These are phyloP conservation scores for Parazoanthus darwini DNA, from an alignment of 92 coral and sea anemone genomes.

Conservation along the genomic window DNA sequence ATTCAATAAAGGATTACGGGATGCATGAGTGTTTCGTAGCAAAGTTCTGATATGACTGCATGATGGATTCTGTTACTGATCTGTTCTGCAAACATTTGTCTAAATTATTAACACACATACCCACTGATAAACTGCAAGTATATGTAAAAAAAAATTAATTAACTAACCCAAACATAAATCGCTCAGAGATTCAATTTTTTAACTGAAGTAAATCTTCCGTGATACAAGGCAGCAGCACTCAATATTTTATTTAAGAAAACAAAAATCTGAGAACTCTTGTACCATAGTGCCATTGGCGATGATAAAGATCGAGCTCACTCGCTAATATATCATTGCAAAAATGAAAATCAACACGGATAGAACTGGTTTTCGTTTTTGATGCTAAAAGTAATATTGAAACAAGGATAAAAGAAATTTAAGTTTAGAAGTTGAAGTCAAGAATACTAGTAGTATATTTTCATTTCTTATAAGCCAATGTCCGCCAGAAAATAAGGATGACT, in stretches of 20 bases:
- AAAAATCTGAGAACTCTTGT: neutral
- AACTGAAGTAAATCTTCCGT: neutral
- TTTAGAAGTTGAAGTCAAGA: neutral
- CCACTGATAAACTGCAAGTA: neutral
- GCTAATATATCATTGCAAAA: neutral
- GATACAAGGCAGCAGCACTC: neutral
- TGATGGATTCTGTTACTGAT: no score
- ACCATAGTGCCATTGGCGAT: neutral
- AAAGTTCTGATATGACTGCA: neutral
- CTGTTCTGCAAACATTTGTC: neutral
- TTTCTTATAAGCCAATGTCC: neutral
- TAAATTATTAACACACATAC: no score
- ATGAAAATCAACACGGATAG: neutral
- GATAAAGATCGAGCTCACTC: neutral
- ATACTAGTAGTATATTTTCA: neutral
- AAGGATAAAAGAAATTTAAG: neutral
- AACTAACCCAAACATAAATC: no score
- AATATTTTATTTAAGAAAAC: no score
- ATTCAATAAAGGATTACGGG: neutral
- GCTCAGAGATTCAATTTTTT: neutral
- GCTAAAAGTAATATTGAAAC: neutral
- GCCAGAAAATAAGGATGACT: neutral
- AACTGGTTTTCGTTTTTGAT: neutral
- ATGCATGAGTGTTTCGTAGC: neutral
- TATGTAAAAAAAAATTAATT: no score